Evolutionary conservation across 92 coral and sea anemone genomes (phyloP), one percentile per base, ranked within the genome.

Genomic region (Siderastrea siderea): DNA sequence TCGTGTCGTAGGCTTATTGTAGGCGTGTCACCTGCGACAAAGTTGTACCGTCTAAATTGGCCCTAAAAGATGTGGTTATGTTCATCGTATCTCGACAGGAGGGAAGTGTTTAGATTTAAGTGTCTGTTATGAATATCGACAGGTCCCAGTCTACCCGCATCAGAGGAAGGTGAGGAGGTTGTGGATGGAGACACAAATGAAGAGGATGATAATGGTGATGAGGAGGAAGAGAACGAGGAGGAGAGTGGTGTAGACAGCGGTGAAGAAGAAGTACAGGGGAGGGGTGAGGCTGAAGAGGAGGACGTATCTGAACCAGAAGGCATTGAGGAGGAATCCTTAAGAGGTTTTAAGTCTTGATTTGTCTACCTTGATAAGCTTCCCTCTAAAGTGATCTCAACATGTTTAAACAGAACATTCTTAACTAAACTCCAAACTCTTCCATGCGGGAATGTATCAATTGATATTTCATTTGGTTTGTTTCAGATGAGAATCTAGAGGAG

Each of bases 101-200:
- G 9, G 12, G 61, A 55, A 55, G 10, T 55, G 61, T 3, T 4
- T 4, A 55, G 61, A 8, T 2, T 14, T 14, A 55, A 55, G 16
- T 3, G 46, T 10, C 14, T 17, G 2, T 7, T 75, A 11, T 64
- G 65, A 2, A 47, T 8, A 38, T 8, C 2, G 6, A 51, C 52
- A 95, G 98, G 98, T 44, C 98, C 98, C 26, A 82, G 88, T 50
- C 93, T 88, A 17, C 91, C 91, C 77, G 94, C 91, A 3, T 93
- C 98, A 44, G 98, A 93, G 71, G 98, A 91, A 86, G 96, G 95
- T 5, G 98, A 96, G 53, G 99, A 96, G 70, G 88, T 93, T 11
- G 90, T 83, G 63, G 95, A 92, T 5, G 93, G 88, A n/a, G 79
- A 87, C 66, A 78, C 86, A 3, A 85, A 81, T 78, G 94, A 89